These are phyloP conservation scores for Dolichopus griseipennis DNA, from an alignment of 2,888 invertebrate species.

Conservation along the genomic window DNA sequence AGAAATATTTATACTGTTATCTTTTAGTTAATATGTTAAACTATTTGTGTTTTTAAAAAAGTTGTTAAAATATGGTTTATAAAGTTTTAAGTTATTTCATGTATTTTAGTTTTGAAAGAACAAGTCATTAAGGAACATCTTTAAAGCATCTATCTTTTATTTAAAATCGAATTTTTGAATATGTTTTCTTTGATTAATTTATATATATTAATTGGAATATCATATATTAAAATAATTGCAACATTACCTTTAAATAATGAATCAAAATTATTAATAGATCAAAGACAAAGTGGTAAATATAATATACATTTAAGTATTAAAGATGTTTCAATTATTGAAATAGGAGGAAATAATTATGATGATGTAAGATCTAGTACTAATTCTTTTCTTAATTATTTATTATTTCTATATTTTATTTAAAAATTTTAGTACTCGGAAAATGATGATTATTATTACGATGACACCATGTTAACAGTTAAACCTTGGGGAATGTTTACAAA, in stretches of 20 bases:
- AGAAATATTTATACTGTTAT: too few species aligned
- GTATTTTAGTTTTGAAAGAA: too few species aligned
- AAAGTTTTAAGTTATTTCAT: too few species aligned
- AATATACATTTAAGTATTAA: constrained; percentile 73
- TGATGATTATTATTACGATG: constrained; percentile 41
- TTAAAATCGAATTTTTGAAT: too few species aligned
- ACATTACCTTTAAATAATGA: not conserved
- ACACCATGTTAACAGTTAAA: constrained; percentile 37
- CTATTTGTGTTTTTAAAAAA: too few species aligned
- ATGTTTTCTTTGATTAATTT: too few species aligned
- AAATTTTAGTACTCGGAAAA: constrained; percentile 27
- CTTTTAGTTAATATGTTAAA: too few species aligned
- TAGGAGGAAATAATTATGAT: constrained; percentile 35
- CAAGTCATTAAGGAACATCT: too few species aligned
- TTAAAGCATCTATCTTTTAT: too few species aligned
- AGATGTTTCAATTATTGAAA: constrained; percentile 62
- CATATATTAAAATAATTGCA: not conserved
- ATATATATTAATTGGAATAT: not conserved
- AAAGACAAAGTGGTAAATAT: constrained; percentile 67
- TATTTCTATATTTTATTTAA: too few species aligned
- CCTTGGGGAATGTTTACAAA: constrained; percentile 23
- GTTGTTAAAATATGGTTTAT: too few species aligned
- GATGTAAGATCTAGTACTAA: constrained; percentile 29
- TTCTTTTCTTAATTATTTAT: too few species aligned
- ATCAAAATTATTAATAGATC: constrained; percentile 46